phyloP scores from a whole-genome alignment of 2,888 invertebrate genomes.

The Steinernema carpocapsae region DNA sequence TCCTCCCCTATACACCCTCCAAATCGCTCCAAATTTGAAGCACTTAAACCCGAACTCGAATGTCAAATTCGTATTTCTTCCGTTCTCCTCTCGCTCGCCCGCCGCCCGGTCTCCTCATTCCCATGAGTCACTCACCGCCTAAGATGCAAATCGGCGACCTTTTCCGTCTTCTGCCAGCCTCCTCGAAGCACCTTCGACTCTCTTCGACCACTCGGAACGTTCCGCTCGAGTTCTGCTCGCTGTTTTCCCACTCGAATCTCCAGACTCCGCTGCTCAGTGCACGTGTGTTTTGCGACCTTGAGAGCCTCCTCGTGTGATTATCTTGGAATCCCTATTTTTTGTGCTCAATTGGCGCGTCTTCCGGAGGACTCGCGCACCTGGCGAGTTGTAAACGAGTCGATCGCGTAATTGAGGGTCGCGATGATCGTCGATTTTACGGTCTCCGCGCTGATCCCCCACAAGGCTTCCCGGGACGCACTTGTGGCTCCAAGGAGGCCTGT shows the following conservation, averaged over 20 bases:
- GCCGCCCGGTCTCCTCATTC: not conserved
- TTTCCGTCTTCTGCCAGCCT: not conserved
- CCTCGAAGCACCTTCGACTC: not conserved
- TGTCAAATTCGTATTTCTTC: no score
- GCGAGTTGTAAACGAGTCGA: constrained; percentile 4
- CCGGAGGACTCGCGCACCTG: constrained; percentile 12
- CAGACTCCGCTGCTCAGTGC: not conserved
- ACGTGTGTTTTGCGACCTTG: not conserved
- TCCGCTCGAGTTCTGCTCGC: not conserved
- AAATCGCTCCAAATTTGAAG: no score
- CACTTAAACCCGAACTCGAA: no score
- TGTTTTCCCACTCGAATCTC: not conserved
- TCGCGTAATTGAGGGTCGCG: constrained; percentile 15
- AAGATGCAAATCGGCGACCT: no score
- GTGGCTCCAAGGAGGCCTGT: not conserved
- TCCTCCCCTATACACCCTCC: no score
- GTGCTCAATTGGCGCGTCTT: not conserved
- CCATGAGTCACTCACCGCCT: not conserved
- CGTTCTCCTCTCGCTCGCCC: no score
- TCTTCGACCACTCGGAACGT: not conserved
- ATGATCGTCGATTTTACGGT: constrained; percentile 8
- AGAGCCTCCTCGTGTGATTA: not conserved
- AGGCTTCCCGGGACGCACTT: not conserved
- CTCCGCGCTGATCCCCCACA: constrained; percentile 3
- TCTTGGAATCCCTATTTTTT: not conserved